Conservation (phyloP, 2,888 invertebrate genomes). For the Orgyia antiqua region DNA sequence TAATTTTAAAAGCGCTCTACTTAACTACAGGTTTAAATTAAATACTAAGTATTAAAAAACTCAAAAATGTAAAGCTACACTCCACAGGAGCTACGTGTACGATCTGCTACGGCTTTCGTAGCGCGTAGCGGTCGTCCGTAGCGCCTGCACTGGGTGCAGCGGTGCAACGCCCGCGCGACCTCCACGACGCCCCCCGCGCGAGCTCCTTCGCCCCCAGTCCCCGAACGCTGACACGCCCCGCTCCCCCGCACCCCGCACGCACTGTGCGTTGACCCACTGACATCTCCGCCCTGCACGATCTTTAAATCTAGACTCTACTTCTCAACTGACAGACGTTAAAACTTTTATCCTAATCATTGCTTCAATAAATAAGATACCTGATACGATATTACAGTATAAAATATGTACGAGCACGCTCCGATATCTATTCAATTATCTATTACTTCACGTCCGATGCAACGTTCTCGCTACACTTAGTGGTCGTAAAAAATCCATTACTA, state of each 20-base stretch:
- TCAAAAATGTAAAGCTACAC: conserved; percentile 19
- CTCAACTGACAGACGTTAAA: conserved; percentile 35
- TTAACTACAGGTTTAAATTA: no score
- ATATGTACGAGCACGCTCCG: no score
- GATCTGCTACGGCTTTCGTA: no score
- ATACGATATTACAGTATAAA: no score
- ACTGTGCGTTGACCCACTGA: conserved; percentile 76
- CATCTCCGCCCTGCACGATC: conserved; percentile 70
- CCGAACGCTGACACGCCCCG: conserved; percentile 25
- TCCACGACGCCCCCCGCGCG: conserved; percentile 21
- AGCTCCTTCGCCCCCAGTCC: conserved; percentile 13
- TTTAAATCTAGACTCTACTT: conserved; percentile 63
- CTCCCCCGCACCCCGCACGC: conserved; percentile 44
- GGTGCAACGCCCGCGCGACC: conserved; percentile 63
- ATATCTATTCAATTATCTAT: no score
- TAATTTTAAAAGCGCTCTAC: no score
- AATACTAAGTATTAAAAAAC: no score
- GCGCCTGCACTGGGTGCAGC: conserved; percentile 64
- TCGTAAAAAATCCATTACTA: conserved; percentile 34
- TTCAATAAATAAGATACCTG: no score
- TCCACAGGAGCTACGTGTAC: conserved; percentile 38
- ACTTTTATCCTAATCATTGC: conserved; percentile 19
- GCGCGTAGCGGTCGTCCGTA: conserved; percentile 50
- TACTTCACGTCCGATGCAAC: conserved; percentile 35
- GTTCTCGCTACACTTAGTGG: conserved; percentile 22